Percentiles rank a stretch among this genome's conserved stretches.
phyloP scores from a whole-genome alignment of 2,888 invertebrate genomes.

The Hydriomena furcata region DNA sequence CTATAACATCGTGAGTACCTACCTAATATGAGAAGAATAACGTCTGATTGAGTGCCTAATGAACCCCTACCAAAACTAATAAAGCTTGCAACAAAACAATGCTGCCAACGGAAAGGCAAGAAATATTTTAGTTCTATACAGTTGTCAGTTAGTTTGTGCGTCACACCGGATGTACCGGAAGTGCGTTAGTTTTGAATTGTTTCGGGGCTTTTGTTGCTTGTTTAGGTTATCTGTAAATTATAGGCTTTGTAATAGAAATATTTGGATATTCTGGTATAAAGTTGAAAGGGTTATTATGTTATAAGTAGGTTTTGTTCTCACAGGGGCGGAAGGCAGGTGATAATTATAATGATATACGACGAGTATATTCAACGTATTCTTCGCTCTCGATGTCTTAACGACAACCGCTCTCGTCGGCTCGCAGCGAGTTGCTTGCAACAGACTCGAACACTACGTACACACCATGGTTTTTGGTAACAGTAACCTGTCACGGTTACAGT shows the following conservation, averaged over 20 bases:
- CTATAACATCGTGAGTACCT: no score
- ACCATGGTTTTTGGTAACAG: no score
- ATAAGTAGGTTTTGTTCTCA: no score
- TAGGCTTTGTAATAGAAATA: conserved; percentile 3
- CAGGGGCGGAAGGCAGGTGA: no score
- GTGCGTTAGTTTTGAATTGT: conserved; percentile 53
- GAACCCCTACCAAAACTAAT: conserved; percentile 30
- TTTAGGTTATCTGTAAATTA: conserved; percentile 15
- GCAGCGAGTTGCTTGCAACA: no score
- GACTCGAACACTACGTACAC: no score
- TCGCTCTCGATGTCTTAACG: no score
- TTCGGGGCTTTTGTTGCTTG: conserved; percentile 36
- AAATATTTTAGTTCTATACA: conserved; percentile 41
- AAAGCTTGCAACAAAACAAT: conserved; percentile 28
- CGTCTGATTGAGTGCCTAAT: not conserved
- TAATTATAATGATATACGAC: not conserved
- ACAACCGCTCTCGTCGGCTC: no score
- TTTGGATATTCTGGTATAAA: not conserved
- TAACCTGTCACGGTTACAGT: no score
- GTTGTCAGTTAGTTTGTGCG: conserved; percentile 36
- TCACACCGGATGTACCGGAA: conserved; percentile 46
- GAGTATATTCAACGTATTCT: no score
- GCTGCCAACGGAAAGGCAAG: conserved; percentile 28
- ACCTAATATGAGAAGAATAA: no score
- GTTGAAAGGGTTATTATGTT: no score